Base-by-base conservation (phyloP, 2,888 invertebrate genomes). In the Catonia carolina region DNA sequence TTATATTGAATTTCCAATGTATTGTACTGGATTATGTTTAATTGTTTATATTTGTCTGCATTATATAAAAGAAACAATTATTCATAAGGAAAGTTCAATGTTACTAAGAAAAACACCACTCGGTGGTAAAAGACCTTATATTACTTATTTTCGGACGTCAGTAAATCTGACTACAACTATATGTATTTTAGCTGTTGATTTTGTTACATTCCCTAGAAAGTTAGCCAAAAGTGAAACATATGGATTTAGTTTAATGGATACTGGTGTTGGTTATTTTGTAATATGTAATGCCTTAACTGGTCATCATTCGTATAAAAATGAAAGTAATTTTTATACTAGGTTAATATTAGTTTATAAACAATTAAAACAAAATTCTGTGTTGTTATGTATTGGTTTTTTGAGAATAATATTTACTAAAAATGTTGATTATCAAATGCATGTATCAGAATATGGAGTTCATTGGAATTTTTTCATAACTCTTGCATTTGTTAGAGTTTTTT, bases 381-480 rank as follows among this genome's bases (percentile, higher is more conserved):
- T 84, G 17, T 63, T 84, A 12, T 51, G 80, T 0, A 71, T 90
- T 39, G 90, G 89, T 1, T 59, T 81, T 1, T 74, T 74, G 0
- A 77, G 90, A 60, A 83, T 79, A 63, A 52, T 84, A 2, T 71
- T 77, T 14, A 70, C 85, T 0, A 76, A 80, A 66, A 70, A 81
- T 39, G 73, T 86, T 1, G 81, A 87, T 63, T 98, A 99, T 71
- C 88, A 90, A 56, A 86, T 89, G 67, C 89, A 93, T 71, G 81
- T 89, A 0, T 82, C 87, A 0, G 99, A 99, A 71, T 99, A 99
- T 76, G 99, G 99, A 0, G 79, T 86, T 0, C 97, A 99, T 72
- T 95, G 97, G 91, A 99, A 99, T 73, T 99, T 99, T 71, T 99
- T 98, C 72, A 85, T 95, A 63, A 97, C 96, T 0, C 74, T 99